phyloP scores from a whole-genome alignment of 92 coral and sea anemone species.

The Parazoanthus darwini region DNA sequence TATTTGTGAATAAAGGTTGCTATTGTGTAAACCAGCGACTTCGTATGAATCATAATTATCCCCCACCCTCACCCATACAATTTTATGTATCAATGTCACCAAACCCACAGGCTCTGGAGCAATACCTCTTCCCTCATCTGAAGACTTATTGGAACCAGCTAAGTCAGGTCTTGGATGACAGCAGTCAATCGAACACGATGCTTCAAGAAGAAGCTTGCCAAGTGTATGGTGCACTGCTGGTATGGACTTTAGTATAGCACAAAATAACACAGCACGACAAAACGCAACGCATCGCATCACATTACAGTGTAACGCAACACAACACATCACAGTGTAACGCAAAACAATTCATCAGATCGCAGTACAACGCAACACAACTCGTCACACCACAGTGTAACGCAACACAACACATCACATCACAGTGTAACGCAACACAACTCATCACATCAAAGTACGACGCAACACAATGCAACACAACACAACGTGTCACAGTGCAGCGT shows the following conservation, averaged over 20 bases:
- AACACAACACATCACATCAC: background rate
- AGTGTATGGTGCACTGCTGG: conserved; percentile 86
- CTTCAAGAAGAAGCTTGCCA: conserved; percentile 84
- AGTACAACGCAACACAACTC: background rate
- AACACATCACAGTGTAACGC: background rate
- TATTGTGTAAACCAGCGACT: background rate
- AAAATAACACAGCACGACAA: background rate
- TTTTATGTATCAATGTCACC: background rate
- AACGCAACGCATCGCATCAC: background rate
- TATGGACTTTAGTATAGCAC: conserved; percentile 21
- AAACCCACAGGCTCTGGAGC: conserved; percentile 79
- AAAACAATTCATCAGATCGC: background rate
- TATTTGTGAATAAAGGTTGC: no score
- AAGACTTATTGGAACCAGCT: conserved; percentile 78
- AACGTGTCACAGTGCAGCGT: background rate
- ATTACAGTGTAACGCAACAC: no score
- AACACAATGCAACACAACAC: background rate
- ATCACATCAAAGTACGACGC: background rate
- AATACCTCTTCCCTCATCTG: conserved; percentile 83
- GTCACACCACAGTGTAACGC: no score
- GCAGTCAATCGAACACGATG: conserved; percentile 70
- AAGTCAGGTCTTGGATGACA: conserved; percentile 78
- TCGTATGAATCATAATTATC: background rate
- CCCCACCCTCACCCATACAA: no score
- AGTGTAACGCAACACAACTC: background rate